Evolutionary conservation across 1,140 invertebrate species (phyloP).

Genomic region (Lasioglossum baleicum): DNA sequence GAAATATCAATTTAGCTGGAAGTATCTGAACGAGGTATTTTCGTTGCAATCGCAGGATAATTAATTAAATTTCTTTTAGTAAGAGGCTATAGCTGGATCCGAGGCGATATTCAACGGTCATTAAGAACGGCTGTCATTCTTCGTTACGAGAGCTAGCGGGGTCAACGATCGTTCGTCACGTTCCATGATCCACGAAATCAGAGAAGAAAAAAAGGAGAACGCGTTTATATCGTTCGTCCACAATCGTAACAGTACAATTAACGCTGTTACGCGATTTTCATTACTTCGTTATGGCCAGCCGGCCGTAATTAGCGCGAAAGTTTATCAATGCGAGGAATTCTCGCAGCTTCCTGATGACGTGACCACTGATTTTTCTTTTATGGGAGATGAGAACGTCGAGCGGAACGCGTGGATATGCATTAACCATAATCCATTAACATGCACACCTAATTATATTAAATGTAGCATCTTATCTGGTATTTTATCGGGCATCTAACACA

Average conservation of each 20-base stretch:
- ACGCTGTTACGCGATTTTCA: constrained; percentile 19
- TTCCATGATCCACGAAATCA: constrained; percentile 18
- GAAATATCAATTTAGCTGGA: background rate
- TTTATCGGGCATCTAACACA: background rate
- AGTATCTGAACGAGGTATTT: background rate
- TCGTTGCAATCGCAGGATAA: background rate
- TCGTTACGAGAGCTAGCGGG: constrained; percentile 18
- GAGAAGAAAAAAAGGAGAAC: constrained; percentile 38
- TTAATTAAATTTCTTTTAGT: background rate
- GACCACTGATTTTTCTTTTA: background rate
- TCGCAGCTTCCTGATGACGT: constrained; percentile 11
- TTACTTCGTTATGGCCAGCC: constrained; percentile 31
- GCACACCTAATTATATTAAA: background rate
- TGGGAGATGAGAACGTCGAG: background rate
- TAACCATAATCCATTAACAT: background rate
- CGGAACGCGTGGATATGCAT: background rate
- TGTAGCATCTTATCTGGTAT: background rate
- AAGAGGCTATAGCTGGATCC: background rate
- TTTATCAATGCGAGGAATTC: constrained; percentile 38
- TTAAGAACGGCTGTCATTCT: constrained; percentile 24
- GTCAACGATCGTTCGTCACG: constrained; percentile 37
- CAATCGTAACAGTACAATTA: constrained; percentile 32
- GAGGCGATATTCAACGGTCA: constrained; percentile 38
- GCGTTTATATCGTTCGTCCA: constrained; percentile 20
- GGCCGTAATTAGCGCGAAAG: constrained; percentile 32